Percentiles rank a stretch among this genome's conserved stretches.
Conservation (phyloP, 2,113 vertebrate genomes). For the Geococcyx californianus region DNA sequence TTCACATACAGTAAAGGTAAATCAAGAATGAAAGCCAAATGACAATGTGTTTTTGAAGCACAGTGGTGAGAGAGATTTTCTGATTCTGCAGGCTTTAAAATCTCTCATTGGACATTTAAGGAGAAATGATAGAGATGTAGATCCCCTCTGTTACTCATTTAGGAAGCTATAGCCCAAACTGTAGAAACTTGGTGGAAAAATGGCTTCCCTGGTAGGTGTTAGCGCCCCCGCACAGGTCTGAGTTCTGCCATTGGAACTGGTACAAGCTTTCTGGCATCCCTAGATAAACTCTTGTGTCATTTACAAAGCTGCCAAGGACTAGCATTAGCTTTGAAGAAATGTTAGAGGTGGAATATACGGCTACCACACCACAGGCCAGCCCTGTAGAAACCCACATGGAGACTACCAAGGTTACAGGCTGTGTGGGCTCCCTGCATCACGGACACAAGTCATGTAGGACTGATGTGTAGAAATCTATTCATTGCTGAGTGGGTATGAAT, state of each 20-base stretch:
- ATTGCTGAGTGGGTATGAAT: not conserved
- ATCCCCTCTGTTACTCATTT: not conserved
- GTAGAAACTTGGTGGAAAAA: not conserved
- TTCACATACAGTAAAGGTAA: not conserved
- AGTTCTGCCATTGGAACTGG: not conserved
- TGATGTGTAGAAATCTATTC: not conserved
- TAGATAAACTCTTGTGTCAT: not conserved
- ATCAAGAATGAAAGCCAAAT: not conserved
- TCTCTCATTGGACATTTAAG: not conserved
- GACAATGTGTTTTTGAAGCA: not conserved
- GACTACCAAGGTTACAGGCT: not conserved
- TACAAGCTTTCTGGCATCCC: not conserved
- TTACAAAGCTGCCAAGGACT: not conserved
- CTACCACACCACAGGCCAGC: not conserved
- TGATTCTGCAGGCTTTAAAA: not conserved
- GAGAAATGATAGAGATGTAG: not conserved
- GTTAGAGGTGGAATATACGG: not conserved
- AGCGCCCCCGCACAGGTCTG: not conserved
- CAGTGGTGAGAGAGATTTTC: not conserved
- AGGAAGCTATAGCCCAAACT: not conserved
- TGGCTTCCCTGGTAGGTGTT: not conserved
- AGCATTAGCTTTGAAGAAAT: not conserved
- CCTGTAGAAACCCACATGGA: not conserved
- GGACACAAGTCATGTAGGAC: fast-evolving
- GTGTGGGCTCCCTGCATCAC: not conserved